phyloP scores from a whole-genome alignment of 2,797 vertebrate genomes.

The Chiloscyllium punctatum region DNA sequence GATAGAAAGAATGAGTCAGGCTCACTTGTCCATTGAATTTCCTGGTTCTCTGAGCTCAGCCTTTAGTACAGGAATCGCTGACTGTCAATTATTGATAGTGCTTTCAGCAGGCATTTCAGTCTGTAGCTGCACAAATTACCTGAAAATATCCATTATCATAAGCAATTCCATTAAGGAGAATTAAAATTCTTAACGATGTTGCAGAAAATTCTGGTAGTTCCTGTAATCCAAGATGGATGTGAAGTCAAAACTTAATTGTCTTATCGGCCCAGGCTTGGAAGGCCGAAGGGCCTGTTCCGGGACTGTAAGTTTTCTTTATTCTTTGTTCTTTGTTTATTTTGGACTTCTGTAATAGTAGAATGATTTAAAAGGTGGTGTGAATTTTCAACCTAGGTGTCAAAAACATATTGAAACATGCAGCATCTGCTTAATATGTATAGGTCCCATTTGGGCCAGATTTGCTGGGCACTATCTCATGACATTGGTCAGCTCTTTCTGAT shows the following conservation, averaged over 20 bases:
- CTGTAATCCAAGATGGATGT: background rate
- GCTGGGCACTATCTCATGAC: no score
- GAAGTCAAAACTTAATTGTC: background rate
- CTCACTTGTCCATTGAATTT: background rate
- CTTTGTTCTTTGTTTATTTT: no score
- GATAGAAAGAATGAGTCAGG: background rate
- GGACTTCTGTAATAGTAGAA: background rate
- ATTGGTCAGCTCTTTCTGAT: no score
- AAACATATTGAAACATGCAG: no score
- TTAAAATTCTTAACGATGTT: background rate
- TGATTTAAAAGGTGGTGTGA: no score
- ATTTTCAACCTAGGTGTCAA: no score
- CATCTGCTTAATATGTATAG: no score
- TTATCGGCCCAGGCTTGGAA: background rate
- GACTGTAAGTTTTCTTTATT: no score
- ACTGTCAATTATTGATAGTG: constrained; percentile 1
- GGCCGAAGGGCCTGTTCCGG: no score
- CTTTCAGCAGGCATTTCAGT: background rate
- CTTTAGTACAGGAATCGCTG: background rate
- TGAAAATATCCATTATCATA: background rate
- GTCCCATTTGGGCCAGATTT: no score
- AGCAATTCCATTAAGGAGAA: background rate
- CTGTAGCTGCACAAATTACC: constrained; percentile 4
- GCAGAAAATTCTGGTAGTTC: background rate
- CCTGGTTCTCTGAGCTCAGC: background rate